phyloP scores from a whole-genome alignment of 1,140 invertebrate species.

The Drosophila sulfurigaster region DNA sequence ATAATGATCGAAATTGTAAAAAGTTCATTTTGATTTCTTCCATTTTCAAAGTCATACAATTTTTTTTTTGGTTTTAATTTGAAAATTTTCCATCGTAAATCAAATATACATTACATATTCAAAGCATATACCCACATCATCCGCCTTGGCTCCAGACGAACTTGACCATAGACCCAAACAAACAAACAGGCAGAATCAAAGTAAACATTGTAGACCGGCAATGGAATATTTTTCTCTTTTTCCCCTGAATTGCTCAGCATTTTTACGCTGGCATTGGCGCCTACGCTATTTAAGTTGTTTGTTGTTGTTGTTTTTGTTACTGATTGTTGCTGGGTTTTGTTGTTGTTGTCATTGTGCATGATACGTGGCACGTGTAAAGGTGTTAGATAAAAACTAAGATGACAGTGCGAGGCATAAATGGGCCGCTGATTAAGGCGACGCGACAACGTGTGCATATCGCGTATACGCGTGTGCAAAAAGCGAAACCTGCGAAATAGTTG shows the following conservation, averaged over 20 bases:
- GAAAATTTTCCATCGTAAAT: conserved; percentile 4
- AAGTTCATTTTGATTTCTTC: neutral
- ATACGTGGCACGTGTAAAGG: conserved; percentile 62
- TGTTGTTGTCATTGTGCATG: conserved; percentile 4
- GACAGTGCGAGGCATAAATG: conserved; percentile 23
- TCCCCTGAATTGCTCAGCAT: conserved; percentile 8
- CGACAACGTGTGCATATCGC: conserved; percentile 10
- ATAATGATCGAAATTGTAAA: neutral
- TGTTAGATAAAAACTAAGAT: conserved; percentile 57
- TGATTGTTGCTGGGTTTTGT: neutral
- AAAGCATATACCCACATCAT: conserved; percentile 15
- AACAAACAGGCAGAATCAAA: conserved; percentile 36
- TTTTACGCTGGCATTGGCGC: conserved; percentile 36
- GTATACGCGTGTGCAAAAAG: conserved; percentile 11
- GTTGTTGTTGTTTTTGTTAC: neutral
- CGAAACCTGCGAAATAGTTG: conserved; percentile 20
- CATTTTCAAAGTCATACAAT: neutral
- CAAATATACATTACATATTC: conserved; percentile 10
- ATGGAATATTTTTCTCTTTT: conserved; percentile 50
- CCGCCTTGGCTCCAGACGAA: neutral
- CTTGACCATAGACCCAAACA: conserved; percentile 34
- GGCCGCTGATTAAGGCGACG: conserved; percentile 43
- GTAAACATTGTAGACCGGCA: conserved; percentile 56
- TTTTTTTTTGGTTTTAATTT: neutral
- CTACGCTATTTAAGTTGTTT: conserved; percentile 13